Percentiles rank a stretch among this genome's conserved stretches.
Conservation (phyloP, 2,113 vertebrate species). For the Vidua chalybeata region DNA sequence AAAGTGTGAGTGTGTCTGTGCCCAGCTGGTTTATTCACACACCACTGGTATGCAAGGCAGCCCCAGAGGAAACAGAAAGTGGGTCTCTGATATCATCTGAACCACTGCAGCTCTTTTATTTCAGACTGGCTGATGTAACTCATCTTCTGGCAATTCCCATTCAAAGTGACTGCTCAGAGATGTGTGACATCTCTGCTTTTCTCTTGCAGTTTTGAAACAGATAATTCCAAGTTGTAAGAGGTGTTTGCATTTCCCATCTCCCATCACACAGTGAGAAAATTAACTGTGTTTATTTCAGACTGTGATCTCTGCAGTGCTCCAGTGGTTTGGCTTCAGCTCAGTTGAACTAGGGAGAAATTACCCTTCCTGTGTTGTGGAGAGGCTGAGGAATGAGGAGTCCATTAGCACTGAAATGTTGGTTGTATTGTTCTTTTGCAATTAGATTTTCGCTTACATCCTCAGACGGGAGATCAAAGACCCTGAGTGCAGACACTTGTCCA, state of each 20-base stretch:
- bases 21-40: neutral
- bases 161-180: neutral
- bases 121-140: neutral
- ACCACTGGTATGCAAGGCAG: neutral
- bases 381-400: neutral
- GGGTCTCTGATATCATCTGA: neutral
- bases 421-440: slow-evolving; percentile 15
- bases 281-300: neutral
- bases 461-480: slow-evolving; percentile 87
- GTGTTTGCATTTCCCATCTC: neutral
- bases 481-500: slow-evolving; percentile 87
- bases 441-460: slow-evolving; percentile 88
- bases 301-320: neutral
- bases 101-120: neutral
- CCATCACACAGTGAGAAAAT: neutral
- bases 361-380: neutral
- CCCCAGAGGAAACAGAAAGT: neutral
- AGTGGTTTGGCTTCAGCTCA: neutral
- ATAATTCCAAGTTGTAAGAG: neutral
- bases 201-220: neutral
- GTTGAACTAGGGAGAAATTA: neutral
- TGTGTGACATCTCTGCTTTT: neutral
- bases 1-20: neutral
- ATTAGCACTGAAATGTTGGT: slow-evolving; percentile 9
- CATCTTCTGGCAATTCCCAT: neutral